Base-by-base conservation (phyloP, 2,888 invertebrate species). In the Diploptera punctata region DNA sequence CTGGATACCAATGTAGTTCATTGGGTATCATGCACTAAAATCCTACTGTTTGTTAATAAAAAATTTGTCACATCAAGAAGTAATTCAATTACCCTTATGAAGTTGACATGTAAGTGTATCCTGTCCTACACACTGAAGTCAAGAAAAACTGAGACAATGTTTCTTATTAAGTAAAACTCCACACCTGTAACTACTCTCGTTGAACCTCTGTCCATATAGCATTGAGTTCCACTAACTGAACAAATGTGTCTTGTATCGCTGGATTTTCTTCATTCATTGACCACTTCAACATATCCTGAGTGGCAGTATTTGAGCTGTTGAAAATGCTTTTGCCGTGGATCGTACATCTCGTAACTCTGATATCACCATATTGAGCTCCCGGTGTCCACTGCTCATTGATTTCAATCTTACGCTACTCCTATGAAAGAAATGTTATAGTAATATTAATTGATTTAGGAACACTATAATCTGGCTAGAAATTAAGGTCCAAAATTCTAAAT, bases 121-220 rank as follows among this genome's bases (percentile, higher is more conserved):
- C n/a, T n/a, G n/a, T n/a, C n/a, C n/a, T n/a, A 49, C 21, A 4
- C 5, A 49, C 21, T 5, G 13, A 9, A 38, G 38, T 38, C 5
- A 38, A 38, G 38, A 38, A 38, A 38, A 9, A 38, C 13, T 38
- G 13, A 38, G 7, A 47, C 3, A 5, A 47, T 47, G 16, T 47
- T n/a, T 16, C 16, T 5, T 61, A 61, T 29, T 24, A 18, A 61
- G 13, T 5, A 33, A 43, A 43, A 62, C 13, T 49, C 29, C 21
- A 73, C 77, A 84, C 85, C 84, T 62, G 82, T 79, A 77, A 85
- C 85, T 75, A 84, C 84, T n/a, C n/a, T 71, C 80, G 81, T 77
- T 85, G 85, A 29, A 83, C 83, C 76, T 85, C 85, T 21, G 82
- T 81, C 84, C 85, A 85, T 54, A 84, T 76, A n/a, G 80, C 75